Base-by-base conservation (phyloP, 35 echinoderm and acorn worm species). In the Ophioderma brevispina region DNA sequence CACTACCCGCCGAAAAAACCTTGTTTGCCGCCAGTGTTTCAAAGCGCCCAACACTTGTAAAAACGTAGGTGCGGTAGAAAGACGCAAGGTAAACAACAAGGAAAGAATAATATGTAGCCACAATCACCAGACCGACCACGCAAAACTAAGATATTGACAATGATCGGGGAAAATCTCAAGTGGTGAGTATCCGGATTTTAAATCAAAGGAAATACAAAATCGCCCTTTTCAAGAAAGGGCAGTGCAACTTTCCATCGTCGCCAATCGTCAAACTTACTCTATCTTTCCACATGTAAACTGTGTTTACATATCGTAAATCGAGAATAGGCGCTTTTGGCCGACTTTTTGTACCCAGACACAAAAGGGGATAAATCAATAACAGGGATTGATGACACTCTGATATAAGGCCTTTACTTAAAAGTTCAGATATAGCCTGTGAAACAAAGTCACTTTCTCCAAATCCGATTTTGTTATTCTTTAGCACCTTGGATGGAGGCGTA, bases 61-160 rank as follows among this genome's bases (percentile, higher is more conserved):
- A 83, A 42, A 83, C 13, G 17, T 30, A 83, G 81, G 81, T 31
- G 81, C 81, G 13, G 81, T 43, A 46, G 81, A 43, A n/a, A 83
- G 81, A 15, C 81, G 39, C 3, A 83, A 83, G 0, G 81, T 2
- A 5, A 83, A 13, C 0, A n/a, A 83, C 81, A 13, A 31, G 15
- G 31, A 83, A 83, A 10, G 38, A 32, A 83, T 43, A 83, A 32
- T 83, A 43, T 46, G 23, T 83, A 0, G 31, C n/a, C 14, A 25
- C 31, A 23, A 32, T 36, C 81, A 49, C 31, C 37, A 18, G 37
- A 19, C n/a, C 28, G 8, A 23, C 81, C 81, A 83, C 1, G 14
- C 59, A 70, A 70, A 70, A 70, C 59, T 70, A 25, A 70, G 28
- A 70, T 25, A 70, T 25, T 13, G 4, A 25, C 59, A 25, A 70